phyloP scores from a whole-genome alignment of 2,797 vertebrate genomes.

The Myotis myotis region DNA sequence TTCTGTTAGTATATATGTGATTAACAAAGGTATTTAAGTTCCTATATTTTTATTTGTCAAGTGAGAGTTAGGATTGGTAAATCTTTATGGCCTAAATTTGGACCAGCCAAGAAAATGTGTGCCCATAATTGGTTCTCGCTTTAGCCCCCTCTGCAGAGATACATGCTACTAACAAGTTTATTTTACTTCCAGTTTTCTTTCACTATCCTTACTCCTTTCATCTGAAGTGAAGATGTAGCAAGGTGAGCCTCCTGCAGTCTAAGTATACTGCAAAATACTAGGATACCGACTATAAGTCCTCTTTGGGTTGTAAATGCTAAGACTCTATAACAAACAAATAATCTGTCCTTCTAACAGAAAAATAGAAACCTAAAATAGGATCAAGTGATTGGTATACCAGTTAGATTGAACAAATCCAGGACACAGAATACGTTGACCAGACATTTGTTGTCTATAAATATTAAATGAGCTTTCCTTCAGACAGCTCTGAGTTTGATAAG shows the following conservation, averaged over 20 bases:
- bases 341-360: not conserved
- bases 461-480: not conserved
- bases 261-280: not conserved
- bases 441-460: not conserved
- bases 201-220: not conserved
- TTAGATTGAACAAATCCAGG: not conserved
- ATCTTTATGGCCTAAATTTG: not conserved
- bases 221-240: not conserved
- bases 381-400: not conserved
- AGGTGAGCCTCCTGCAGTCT: accelerated
- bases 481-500: not conserved
- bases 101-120: not conserved
- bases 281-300: accelerated
- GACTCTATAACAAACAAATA: not conserved
- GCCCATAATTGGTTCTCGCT: not conserved
- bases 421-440: not conserved
- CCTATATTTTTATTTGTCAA: not conserved
- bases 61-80: not conserved
- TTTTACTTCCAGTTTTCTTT: not conserved
- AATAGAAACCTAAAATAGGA: not conserved
- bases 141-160: not conserved
- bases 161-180: not conserved
- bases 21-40: not conserved
- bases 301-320: not conserved
- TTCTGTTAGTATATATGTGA: not conserved